Base-by-base conservation (phyloP, 2,113 vertebrate species). In the Polyodon spathula region DNA sequence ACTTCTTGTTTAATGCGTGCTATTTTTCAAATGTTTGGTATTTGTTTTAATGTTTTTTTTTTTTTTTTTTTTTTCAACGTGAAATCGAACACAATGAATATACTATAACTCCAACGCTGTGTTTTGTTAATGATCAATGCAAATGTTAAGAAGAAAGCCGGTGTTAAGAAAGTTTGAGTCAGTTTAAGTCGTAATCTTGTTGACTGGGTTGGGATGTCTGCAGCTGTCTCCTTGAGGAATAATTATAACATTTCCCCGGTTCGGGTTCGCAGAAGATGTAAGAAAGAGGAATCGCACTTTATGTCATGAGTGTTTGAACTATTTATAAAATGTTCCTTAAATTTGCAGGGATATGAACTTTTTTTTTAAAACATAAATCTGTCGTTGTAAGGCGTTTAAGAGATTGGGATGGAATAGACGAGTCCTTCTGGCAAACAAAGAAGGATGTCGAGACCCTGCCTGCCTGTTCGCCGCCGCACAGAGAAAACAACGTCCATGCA, bases 351-450 rank as follows among this genome's bases (percentile, higher is more conserved):
- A n/a, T n/a, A n/a, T n/a, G n/a, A n/a, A n/a, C n/a, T n/a, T n/a
- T n/a, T n/a, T n/a, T n/a, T n/a, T n/a, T n/a, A n/a, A n/a, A n/a
- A n/a, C n/a, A n/a, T n/a, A n/a, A n/a, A n/a, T n/a, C n/a, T n/a
- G n/a, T n/a, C n/a, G n/a, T n/a, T n/a, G n/a, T n/a, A n/a, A 37
- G 17, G 50, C 1, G 60, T 15, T 37, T 42, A 38, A 27, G 27
- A 27, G 27, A 27, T 39, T 53, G 66, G 65, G 55, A 73, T 63
- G 54, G 8, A 50, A 17, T 68, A n/a, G 44, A 14, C 7, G 70
- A 68, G 67, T 48, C 54, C 68, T 71, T 54, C 39, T 56, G 68
- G 71, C 66, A 70, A 72, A 84, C 82, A 88, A 83, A 84, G 78
- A 10, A 69, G 73, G 68, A 67, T 69, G 59, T 60, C 57, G 38